These are phyloP conservation scores for Saimiri boliviensis DNA, from an alignment of 2,113 vertebrate genomes.

Conservation along the genomic window DNA sequence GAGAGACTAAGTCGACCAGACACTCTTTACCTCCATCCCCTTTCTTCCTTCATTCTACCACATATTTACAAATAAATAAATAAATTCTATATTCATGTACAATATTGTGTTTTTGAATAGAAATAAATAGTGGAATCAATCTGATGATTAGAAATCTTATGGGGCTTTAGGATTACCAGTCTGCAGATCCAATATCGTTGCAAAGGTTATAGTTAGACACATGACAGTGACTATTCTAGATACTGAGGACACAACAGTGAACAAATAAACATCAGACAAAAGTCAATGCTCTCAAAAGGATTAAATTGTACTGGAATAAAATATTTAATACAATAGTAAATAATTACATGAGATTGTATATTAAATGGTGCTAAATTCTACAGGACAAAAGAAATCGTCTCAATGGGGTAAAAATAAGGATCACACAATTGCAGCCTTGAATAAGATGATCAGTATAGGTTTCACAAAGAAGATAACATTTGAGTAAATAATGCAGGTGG, in stretches of 20 bases:
- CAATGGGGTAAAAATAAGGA: background rate
- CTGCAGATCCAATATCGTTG: background rate
- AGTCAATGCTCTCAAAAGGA: background rate
- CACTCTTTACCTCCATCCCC: background rate
- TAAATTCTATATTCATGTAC: background rate
- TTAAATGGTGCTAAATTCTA: background rate
- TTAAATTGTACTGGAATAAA: background rate
- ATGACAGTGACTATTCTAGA: background rate
- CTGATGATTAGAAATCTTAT: background rate
- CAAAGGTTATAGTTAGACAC: background rate
- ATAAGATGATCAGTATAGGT: background rate
- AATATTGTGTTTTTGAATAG: background rate
- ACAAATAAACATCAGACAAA: background rate
- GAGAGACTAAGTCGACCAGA: background rate
- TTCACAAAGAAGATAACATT: background rate
- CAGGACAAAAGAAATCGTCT: background rate
- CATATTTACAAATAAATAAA: background rate
- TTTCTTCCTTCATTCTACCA: background rate
- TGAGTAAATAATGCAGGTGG: background rate
- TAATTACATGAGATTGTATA: background rate
- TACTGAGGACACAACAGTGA: background rate
- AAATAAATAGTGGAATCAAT: background rate
- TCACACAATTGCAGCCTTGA: background rate
- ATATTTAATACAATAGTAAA: background rate
- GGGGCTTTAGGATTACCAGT: background rate